phyloP scores from a whole-genome alignment of 2,113 vertebrate species.

The Equus przewalskii region DNA sequence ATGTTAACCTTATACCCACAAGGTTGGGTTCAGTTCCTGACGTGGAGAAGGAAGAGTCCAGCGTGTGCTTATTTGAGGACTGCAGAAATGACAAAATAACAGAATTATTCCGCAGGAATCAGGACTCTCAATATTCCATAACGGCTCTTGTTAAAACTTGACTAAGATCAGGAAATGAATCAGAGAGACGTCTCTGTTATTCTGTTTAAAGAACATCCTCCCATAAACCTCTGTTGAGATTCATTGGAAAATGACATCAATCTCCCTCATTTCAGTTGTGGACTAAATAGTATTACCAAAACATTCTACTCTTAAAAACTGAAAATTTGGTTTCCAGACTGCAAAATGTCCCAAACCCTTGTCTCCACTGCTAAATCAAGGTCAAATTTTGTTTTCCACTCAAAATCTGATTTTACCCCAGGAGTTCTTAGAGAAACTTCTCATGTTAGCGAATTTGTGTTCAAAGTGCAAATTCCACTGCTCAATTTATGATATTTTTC shows the following conservation, averaged over 20 bases:
- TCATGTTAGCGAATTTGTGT: not conserved
- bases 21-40: not conserved
- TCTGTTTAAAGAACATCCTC: constrained; percentile 79
- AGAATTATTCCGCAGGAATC: not conserved
- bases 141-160: constrained; percentile 42
- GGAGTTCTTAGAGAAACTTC: not conserved
- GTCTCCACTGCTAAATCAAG: constrained; percentile 8
- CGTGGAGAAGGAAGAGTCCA: not conserved
- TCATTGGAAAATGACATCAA: constrained; percentile 77
- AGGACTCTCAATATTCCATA: not conserved
- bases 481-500: not conserved
- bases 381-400: not conserved
- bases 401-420: not conserved
- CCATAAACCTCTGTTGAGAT: constrained; percentile 60
- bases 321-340: constrained; percentile 61
- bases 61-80: not conserved
- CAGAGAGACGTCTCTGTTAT: constrained; percentile 62
- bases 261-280: constrained; percentile 70
- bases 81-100: not conserved
- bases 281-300: constrained; percentile 51
- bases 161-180: constrained; percentile 63
- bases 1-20: not conserved
- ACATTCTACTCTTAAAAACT: constrained; percentile 64
- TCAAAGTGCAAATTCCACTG: not conserved
- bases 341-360: constrained; percentile 27